phyloP scores from a whole-genome alignment of 1,140 invertebrate genomes.

The Heterodera schachtii region DNA sequence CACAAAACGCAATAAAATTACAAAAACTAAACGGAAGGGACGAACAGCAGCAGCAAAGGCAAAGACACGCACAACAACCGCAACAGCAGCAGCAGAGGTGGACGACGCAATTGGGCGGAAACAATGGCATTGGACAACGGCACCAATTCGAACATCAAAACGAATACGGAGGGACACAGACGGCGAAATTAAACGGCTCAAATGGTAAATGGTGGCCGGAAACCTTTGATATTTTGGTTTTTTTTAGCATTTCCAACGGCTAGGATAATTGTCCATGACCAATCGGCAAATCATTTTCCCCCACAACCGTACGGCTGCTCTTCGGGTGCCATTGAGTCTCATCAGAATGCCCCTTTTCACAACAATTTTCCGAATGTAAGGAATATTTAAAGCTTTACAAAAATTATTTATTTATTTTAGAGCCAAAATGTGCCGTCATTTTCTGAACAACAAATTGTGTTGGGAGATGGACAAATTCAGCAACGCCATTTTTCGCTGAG shows the following conservation, averaged over 20 bases:
- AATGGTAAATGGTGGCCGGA: not conserved
- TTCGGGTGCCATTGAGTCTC: not conserved
- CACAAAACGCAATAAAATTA: not conserved
- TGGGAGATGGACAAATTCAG: not conserved
- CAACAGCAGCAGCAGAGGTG: conserved; percentile 6
- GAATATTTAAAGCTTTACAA: not conserved
- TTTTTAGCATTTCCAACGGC: not conserved
- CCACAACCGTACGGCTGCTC: not conserved
- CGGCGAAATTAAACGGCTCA: not conserved
- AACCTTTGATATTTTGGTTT: not conserved
- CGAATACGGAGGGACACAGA: not conserved
- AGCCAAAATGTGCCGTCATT: not conserved
- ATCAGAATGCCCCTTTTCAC: not conserved
- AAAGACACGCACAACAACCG: not conserved
- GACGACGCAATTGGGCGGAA: not conserved
- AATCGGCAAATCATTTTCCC: not conserved
- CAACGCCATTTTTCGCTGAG: not conserved
- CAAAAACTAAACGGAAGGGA: not conserved
- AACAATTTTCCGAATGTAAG: not conserved
- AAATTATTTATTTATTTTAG: not conserved
- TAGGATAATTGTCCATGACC: conserved; percentile 5
- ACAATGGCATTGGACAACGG: conserved; percentile 2
- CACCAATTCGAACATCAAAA: not conserved
- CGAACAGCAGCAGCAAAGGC: not conserved
- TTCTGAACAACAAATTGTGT: conserved; percentile 1